Conservation (phyloP, 2,888 invertebrate genomes). For the Brassicogethes aeneus region DNA sequence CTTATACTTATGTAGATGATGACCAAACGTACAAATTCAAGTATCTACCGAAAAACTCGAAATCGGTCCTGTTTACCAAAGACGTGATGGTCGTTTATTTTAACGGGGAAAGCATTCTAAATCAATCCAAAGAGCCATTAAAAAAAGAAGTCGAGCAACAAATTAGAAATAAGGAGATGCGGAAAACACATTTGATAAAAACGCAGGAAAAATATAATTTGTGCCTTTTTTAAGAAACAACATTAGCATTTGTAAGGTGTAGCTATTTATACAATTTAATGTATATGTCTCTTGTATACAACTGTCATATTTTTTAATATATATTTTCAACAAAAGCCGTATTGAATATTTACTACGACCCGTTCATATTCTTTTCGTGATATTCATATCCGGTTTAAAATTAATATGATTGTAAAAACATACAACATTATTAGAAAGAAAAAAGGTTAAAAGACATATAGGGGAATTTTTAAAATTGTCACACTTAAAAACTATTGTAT, state of each 20-base stretch:
- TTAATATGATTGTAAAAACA: too few species aligned
- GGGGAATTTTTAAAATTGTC: too few species aligned
- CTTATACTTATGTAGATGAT: not conserved
- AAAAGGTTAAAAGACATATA: too few species aligned
- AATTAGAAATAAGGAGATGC: conserved; percentile 52
- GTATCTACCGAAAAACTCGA: conserved; percentile 36
- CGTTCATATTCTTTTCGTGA: too few species aligned
- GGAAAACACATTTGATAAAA: conserved; percentile 42
- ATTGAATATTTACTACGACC: too few species aligned
- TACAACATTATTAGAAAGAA: too few species aligned
- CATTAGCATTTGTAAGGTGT: not conserved
- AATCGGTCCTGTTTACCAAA: conserved; percentile 41
- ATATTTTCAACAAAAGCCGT: not conserved
- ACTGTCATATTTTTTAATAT: not conserved
- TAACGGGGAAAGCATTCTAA: conserved; percentile 45
- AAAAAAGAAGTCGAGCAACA: conserved; percentile 58
- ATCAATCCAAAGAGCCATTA: conserved; percentile 48
- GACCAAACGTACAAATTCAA: conserved; percentile 23
- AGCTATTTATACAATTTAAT: not conserved
- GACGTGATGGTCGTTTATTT: conserved; percentile 57
- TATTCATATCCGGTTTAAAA: too few species aligned
- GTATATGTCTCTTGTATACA: not conserved
- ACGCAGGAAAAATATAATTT: conserved; percentile 25
- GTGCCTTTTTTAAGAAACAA: conserved; percentile 20
- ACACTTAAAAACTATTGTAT: too few species aligned